Base-by-base conservation (phyloP, 2,888 invertebrate species). In the Watsonalla cultraria region DNA sequence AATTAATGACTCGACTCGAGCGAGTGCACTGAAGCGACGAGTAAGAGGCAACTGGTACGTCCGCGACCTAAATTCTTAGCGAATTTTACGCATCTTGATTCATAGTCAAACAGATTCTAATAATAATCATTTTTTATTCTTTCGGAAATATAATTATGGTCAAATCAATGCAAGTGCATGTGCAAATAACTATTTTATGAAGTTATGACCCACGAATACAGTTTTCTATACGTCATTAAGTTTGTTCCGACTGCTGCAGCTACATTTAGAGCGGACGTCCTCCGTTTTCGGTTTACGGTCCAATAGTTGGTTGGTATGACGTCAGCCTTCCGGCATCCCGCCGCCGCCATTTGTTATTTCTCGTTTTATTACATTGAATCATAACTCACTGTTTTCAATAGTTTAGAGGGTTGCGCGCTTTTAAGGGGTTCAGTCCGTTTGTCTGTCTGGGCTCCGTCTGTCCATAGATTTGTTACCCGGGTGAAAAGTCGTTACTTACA, bases 41-140 rank as follows among this genome's bases (percentile, higher is more conserved):
- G 84, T 84, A 85, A 86, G 76, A 82, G 82, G 82, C 80, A 78
- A 80, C 79, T 75, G 78, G 70, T 76, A 76, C 78, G 82, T 83
- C 82, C 85, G 68, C 86, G 84, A 85, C 85, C 84, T 77, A 82
- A 84, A 86, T 86, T 80, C 82, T 81, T 82, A 68, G 80, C 76
- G 78, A 80, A 84, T 65, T 62, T 62, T 78, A 76, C 75, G 74
- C 74, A 73, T 79, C 79, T 79, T 73, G 70, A 80, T 82, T 80
- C 76, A 77, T 80, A 78, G 81, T 72, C 70, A 72, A 74, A 75
- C 70, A 70, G 68, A 70, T 69, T 11, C 42, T 42, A 65, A 70
- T 71, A 71, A 68, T 64, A 65, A 72, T 74, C 68, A 69, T 75
- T 70, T 72, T 68, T 66, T 64, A 66, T 70, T 71, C 63, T 68